Evolutionary conservation across 1,140 invertebrate genomes (phyloP).

Genomic region (Archivesica marissinica): DNA sequence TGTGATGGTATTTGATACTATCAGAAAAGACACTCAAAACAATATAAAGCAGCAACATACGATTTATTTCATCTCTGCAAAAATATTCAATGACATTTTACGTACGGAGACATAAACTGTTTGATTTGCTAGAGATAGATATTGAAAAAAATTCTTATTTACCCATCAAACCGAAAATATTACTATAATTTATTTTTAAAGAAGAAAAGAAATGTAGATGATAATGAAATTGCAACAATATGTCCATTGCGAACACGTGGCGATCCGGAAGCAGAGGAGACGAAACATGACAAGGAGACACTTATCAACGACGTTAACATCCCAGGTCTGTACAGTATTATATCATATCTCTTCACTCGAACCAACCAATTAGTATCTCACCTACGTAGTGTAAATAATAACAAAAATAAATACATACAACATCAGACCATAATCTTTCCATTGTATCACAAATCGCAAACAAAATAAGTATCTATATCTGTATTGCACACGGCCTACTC

Average conservation of each 20-base stretch:
- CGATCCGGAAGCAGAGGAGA: conserved; percentile 23
- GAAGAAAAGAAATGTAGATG: conserved; percentile 6
- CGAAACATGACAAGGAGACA: conserved; percentile 43
- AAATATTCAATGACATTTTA: conserved; percentile 40
- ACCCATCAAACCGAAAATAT: conserved; percentile 51
- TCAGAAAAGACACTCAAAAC: conserved; percentile 6
- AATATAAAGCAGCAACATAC: conserved; percentile 61
- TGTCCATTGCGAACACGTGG: background rate
- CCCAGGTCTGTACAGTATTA: conserved; percentile 56
- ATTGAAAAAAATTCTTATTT: conserved; percentile 33
- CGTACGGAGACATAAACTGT: conserved; percentile 1
- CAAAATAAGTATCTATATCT: conserved; percentile 58
- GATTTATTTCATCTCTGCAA: conserved; percentile 57
- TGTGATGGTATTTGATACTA: too few relatives aligned
- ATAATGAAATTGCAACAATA: conserved; percentile 35
- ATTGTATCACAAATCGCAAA: conserved; percentile 59
- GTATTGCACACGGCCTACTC: conserved; percentile 60
- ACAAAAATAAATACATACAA: conserved; percentile 61
- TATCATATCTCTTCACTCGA: conserved; percentile 12
- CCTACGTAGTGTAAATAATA: conserved; percentile 46
- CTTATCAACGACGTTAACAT: conserved; percentile 54
- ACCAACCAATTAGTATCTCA: conserved; percentile 12
- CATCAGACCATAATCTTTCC: conserved; percentile 27
- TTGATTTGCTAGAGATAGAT: conserved; percentile 25
- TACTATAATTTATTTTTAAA: conserved; percentile 13